Percentiles rank a stretch among this genome's conserved stretches.
phyloP scores from a whole-genome alignment of 2,113 vertebrate species.

The Cebidichthys violaceus region DNA sequence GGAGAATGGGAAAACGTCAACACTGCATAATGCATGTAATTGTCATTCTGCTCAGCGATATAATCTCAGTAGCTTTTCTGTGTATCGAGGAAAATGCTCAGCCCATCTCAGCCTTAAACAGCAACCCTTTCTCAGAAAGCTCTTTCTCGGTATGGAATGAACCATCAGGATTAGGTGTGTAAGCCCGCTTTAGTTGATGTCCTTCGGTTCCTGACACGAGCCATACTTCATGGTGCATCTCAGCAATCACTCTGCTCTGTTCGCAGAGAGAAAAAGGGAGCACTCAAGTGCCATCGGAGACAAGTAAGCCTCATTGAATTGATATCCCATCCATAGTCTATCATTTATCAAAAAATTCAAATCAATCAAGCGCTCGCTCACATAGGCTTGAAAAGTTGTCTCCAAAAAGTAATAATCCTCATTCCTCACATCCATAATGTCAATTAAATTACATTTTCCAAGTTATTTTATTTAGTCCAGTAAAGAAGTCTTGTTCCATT shows the following conservation, averaged over 20 bases:
- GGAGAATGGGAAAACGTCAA: not conserved
- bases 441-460: not conserved
- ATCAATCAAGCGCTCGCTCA: conserved; percentile 20
- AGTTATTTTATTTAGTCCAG: not conserved
- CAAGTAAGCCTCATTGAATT: conserved; percentile 36
- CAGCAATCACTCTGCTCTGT: conserved; percentile 16
- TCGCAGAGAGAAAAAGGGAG: not conserved
- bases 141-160: conserved; percentile 48
- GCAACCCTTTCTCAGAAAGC: conserved; percentile 32
- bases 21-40: conserved; percentile 27
- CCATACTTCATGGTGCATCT: conserved; percentile 35
- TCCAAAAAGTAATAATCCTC: conserved; percentile 4
- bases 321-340: conserved; percentile 31
- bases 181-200: conserved; percentile 13
- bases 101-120: conserved; percentile 31
- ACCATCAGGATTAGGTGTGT: conserved; percentile 23
- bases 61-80: conserved; percentile 20
- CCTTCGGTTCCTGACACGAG: conserved; percentile 40
- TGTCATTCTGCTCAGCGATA: conserved; percentile 26
- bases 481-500: not conserved
- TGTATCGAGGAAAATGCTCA: conserved; percentile 16
- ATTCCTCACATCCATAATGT: not conserved
- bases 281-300: conserved; percentile 29
- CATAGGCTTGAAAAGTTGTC: conserved; percentile 7
- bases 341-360: not conserved